phyloP scores from a whole-genome alignment of 2,888 invertebrate species.

The Orthosia cruda region DNA sequence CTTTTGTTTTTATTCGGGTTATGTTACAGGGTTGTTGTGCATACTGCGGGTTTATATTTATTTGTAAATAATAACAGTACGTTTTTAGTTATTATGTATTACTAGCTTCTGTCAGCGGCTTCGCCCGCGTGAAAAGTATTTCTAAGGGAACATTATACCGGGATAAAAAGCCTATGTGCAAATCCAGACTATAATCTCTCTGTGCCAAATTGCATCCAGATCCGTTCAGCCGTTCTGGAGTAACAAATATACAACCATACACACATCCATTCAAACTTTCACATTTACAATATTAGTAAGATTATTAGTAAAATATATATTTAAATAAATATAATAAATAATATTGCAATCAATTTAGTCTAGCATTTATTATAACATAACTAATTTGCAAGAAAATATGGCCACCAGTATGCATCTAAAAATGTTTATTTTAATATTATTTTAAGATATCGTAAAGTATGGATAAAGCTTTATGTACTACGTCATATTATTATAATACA shows the following conservation, averaged over 20 bases:
- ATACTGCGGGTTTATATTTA: conserved; percentile 27
- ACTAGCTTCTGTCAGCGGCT: not conserved
- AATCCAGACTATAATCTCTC: too few relatives aligned
- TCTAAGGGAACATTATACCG: too few relatives aligned
- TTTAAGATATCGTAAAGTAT: conserved; percentile 16
- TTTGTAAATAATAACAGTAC: conserved; percentile 6
- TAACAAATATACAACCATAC: too few relatives aligned
- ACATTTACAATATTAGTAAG: not conserved
- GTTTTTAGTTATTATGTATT: not conserved
- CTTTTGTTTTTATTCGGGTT: conserved; percentile 74
- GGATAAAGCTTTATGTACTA: conserved; percentile 16
- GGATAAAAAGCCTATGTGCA: too few relatives aligned
- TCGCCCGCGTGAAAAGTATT: too few relatives aligned
- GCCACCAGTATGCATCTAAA: conserved; percentile 19
- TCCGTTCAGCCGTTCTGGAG: too few relatives aligned
- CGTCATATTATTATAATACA: conserved; percentile 20
- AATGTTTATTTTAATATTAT: conserved; percentile 39
- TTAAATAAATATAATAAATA: not conserved
- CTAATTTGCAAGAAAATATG: not conserved
- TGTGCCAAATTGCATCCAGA: too few relatives aligned
- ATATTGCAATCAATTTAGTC: not conserved
- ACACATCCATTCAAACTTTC: too few relatives aligned
- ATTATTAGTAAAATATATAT: not conserved
- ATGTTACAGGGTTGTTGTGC: conserved; percentile 68
- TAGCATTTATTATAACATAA: not conserved